Conservation (phyloP, 2,113 vertebrate genomes). For the Misgurnus mizolepis region DNA sequence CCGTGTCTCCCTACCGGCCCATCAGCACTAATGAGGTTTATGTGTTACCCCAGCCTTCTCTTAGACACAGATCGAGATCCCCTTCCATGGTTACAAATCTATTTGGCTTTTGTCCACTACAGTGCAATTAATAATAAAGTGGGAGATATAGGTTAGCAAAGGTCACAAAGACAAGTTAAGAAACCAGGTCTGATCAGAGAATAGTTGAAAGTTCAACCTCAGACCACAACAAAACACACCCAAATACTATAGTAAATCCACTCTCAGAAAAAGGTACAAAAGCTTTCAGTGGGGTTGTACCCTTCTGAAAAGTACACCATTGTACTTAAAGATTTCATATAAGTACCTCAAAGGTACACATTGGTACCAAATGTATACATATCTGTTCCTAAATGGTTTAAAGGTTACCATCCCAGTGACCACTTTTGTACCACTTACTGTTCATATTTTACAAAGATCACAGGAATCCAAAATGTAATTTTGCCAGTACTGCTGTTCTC, state of each 20-base stretch:
- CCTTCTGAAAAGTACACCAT: too few species aligned
- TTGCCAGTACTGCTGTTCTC: neutral
- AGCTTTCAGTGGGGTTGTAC: too few species aligned
- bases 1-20: slow-evolving; percentile 83
- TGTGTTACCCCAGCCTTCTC: slow-evolving; percentile 83
- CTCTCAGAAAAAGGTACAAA: too few species aligned
- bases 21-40: slow-evolving; percentile 89
- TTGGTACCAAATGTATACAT: too few species aligned
- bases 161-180: slow-evolving; percentile 73
- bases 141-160: slow-evolving; percentile 78
- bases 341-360: too few species aligned
- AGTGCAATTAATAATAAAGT: slow-evolving; percentile 87
- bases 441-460: neutral
- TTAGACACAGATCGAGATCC: slow-evolving; percentile 86
- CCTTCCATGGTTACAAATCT: slow-evolving; percentile 88
- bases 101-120: slow-evolving; percentile 87
- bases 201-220: slow-evolving; percentile 66
- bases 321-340: too few species aligned
- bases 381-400: too few species aligned
- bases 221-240: slow-evolving; percentile 87
- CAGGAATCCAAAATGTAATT: neutral
- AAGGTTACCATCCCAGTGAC: too few species aligned
- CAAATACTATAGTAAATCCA: slow-evolving; percentile 78
- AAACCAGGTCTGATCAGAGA: neutral
- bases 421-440: too few species aligned